Base-by-base conservation (phyloP, 2,888 invertebrate genomes). In the Poecilobothrus nobilitatus region DNA sequence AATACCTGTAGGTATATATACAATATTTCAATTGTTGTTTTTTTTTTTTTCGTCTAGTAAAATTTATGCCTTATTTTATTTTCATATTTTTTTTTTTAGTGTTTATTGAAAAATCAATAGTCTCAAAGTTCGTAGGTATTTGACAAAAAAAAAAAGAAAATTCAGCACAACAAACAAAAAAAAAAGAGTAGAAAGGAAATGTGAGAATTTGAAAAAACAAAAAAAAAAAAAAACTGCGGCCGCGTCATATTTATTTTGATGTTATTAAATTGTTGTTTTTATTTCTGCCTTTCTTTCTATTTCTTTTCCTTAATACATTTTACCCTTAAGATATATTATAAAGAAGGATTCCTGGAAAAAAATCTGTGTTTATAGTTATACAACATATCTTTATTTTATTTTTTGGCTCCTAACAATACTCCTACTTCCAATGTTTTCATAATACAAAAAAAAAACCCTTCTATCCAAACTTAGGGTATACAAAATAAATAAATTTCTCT, bases 161-260 rank as follows among this genome's bases (percentile, higher is more conserved):
- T 37, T 37, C 37, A 27, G 27, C 27, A 27, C 27, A 27, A 27
- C 5, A 67, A 66, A 66, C 33, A 67, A 68, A 37, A 67, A 63
- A 68, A 33, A 66, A 68, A 63, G 63, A 63, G 27, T n/a, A 61
- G 68, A 27, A 70, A 64, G 37, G 21, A 66, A 68, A 65, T 62
- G 63, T 27, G 27, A 27, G 27, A 27, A 27, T 4, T 4, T 27
- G 27, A 27, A 27, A 10, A 8, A 6, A 12, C 2, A 53, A 53
- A 53, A 27, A 27, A 10, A 8, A 6, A 12, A 15, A 53, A 53
- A 53, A 18, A 53, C 53, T 53, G 53, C 53, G 53, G 53, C 53
- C 53, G 53, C 53, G 53, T 53, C 53, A 53, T n/a, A 53, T 53
- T 53, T 53, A 37, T 37, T 37, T 37, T 37, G 37, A 37, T 37